phyloP scores from a whole-genome alignment of 2,888 invertebrate genomes.

The Busseola fusca region DNA sequence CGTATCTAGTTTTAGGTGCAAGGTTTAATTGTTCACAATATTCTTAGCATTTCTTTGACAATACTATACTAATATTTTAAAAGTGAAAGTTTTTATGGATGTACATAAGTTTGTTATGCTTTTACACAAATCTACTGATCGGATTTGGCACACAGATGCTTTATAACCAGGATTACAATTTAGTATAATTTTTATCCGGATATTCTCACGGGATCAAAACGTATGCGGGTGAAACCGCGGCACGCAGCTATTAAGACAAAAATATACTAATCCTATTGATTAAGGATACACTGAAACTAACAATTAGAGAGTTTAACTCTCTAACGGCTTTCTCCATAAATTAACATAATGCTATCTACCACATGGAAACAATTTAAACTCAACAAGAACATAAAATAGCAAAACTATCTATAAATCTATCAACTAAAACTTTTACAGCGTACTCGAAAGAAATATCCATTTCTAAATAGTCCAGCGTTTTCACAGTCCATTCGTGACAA shows the following conservation, averaged over 20 bases:
- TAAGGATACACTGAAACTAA: not conserved
- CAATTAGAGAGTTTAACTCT: too few relatives aligned
- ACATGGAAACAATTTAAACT: slow-evolving; percentile 24
- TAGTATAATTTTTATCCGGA: too few relatives aligned
- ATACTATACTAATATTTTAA: too few relatives aligned
- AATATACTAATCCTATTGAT: not conserved
- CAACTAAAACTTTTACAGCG: slow-evolving; percentile 37
- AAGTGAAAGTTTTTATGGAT: too few relatives aligned
- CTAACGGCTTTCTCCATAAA: not conserved
- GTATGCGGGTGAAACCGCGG: too few relatives aligned
- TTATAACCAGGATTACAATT: too few relatives aligned
- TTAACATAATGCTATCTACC: slow-evolving; percentile 4
- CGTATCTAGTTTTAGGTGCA: not conserved
- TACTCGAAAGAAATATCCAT: slow-evolving; percentile 43
- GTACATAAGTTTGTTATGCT: too few relatives aligned
- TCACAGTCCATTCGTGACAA: slow-evolving; percentile 56
- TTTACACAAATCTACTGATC: too few relatives aligned
- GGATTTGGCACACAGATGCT: too few relatives aligned
- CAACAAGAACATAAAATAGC: slow-evolving; percentile 26
- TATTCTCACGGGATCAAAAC: too few relatives aligned
- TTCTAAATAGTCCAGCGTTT: slow-evolving; percentile 52
- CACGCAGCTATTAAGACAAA: too few relatives aligned
- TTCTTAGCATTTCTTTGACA: not conserved
- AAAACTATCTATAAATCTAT: slow-evolving; percentile 27
- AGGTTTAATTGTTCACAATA: not conserved